These are phyloP conservation scores for Alligator mississippiensis DNA, from an alignment of 2,113 vertebrate genomes.

Conservation along the genomic window DNA sequence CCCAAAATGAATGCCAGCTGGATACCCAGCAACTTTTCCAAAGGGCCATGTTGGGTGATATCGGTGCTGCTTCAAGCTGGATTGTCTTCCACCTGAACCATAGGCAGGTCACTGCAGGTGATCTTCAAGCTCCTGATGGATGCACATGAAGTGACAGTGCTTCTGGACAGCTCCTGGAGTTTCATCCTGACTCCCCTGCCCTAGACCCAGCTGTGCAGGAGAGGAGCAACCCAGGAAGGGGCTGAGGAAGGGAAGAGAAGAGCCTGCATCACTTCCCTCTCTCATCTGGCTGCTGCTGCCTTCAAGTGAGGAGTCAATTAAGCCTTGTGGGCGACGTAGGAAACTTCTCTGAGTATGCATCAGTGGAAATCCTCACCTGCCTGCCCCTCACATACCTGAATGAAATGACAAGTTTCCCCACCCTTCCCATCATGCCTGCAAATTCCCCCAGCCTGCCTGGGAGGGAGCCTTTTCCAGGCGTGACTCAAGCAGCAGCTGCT, in stretches of 20 bases:
- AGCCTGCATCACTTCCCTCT: not conserved
- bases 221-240: not conserved
- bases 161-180: not conserved
- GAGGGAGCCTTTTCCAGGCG: not conserved
- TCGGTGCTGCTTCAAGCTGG: not conserved
- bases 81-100: not conserved
- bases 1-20: not conserved
- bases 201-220: not conserved
- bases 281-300: not conserved
- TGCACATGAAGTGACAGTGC: not conserved
- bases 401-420: not conserved
- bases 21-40: not conserved
- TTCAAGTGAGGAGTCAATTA: not conserved
- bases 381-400: rapidly evolving
- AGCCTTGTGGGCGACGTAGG: not conserved
- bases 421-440: not conserved
- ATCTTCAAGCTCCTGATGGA: no score
- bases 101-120: not conserved
- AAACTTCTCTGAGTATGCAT: not conserved
- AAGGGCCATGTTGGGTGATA: not conserved
- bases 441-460: rapidly evolving
- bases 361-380: not conserved
- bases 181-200: no score
- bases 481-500: constrained; percentile 55
- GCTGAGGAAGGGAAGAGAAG: not conserved